Percentiles rank a stretch among this genome's conserved stretches.
These are phyloP conservation scores for Saccopteryx leptura DNA, from an alignment of 2,113 vertebrate genomes.

Conservation along the genomic window DNA sequence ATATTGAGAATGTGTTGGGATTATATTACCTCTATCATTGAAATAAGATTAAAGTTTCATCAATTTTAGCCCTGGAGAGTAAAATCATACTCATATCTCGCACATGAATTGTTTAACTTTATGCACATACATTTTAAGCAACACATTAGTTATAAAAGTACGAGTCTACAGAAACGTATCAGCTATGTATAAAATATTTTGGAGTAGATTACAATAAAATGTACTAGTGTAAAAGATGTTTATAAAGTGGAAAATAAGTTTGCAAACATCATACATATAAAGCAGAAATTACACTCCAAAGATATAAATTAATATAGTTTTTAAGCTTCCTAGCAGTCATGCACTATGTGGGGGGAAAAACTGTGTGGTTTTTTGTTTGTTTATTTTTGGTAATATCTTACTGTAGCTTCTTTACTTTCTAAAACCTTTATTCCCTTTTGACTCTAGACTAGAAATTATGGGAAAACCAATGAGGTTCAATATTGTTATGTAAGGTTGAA, in stretches of 20 bases:
- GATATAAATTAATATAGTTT: background rate
- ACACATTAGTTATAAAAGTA: background rate
- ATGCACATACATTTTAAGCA: background rate
- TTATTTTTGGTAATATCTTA: background rate
- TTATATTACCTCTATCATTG: background rate
- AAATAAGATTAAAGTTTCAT: background rate
- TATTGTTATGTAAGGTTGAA: background rate
- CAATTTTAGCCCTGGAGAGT: background rate
- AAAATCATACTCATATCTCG: background rate
- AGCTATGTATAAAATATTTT: background rate
- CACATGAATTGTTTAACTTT: background rate
- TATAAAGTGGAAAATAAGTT: background rate
- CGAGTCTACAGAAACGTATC: background rate
- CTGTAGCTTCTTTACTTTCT: background rate
- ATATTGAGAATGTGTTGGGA: background rate
- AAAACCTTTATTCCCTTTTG: background rate
- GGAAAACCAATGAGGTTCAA: background rate
- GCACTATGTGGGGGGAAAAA: background rate
- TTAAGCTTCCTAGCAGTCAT: background rate
- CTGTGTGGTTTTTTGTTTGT: background rate
- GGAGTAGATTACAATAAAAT: background rate
- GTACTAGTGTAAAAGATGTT: background rate
- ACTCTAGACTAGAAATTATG: background rate
- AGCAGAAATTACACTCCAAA: constrained; percentile 13
- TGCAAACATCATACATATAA: background rate